Conservation (phyloP, 2,888 invertebrate species). For the Chymomyza amoena region DNA sequence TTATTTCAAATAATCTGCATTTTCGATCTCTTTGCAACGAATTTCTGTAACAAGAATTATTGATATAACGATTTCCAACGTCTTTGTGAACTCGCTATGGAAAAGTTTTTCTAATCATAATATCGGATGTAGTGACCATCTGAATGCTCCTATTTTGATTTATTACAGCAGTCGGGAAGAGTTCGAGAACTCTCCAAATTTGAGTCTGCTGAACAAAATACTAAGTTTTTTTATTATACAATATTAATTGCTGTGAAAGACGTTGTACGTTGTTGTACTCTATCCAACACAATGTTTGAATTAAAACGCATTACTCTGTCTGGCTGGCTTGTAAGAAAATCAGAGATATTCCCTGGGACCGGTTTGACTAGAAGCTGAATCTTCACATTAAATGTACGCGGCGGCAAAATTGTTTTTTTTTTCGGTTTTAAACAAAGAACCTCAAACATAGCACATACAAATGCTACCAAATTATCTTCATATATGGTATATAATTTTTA, state of each 20-base stretch:
- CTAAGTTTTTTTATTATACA: neutral
- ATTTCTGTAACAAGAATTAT: too few species aligned
- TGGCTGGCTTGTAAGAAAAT: neutral
- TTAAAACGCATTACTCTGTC: neutral
- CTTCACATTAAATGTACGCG: neutral
- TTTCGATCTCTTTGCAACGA: too few species aligned
- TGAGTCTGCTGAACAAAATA: too few species aligned
- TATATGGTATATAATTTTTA: neutral
- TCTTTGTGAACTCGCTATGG: too few species aligned
- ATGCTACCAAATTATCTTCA: neutral
- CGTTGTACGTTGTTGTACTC: neutral
- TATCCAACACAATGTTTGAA: neutral
- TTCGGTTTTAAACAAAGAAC: neutral
- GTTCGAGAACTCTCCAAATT: too few species aligned
- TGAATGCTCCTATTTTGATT: too few species aligned
- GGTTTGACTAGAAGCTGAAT: conserved; percentile 16
- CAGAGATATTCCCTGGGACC: neutral
- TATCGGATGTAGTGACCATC: too few species aligned
- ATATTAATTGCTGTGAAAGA: neutral
- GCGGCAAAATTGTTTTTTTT: neutral
- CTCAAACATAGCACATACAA: neutral
- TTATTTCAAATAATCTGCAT: too few species aligned
- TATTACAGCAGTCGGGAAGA: too few species aligned
- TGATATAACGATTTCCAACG: too few species aligned
- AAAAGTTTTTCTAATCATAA: too few species aligned